Evolutionary conservation across 2,888 invertebrate genomes (phyloP), one percentile per base, ranked within the genome.

Genomic region (Dorcus parallelipipedus): DNA sequence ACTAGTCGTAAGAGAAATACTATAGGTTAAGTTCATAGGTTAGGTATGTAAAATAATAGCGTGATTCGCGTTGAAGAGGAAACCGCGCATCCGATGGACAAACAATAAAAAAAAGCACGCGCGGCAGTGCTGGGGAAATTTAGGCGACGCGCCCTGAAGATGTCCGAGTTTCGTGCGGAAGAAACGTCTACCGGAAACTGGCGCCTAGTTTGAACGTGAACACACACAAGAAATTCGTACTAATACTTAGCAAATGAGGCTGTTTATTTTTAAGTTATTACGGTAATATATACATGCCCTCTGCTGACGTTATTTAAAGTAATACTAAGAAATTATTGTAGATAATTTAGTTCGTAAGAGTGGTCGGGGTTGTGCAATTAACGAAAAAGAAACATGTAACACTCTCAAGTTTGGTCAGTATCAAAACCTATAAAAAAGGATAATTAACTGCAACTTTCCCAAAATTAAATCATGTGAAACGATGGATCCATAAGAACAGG

Each of bases 131-230:
- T 42, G 33, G 14, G 14, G 51, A n/a, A 43, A 56, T 56, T 45
- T 39, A 39, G 50, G 50, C 40, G 50, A 50, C 39, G 56, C 56
- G 56, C 56, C 20, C 56, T 56, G 56, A 56, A 56, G 50, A 56
- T 56, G 56, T 56, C 43, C 50, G 50, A 45, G 14, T 41, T 41
- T n/a, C 41, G 14, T 10, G 14, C 41, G 41, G n/a, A 14, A 14
- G 14, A 41, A 41, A 41, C 14, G 41, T 41, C 9, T 14, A 23
- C 17, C 23, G 45, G 23, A 50, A 38, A 39, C n/a, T 17, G 40
- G 40, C 39, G 40, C 50, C 38, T 39, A 39, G 40, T 17, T 17
- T 14, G 42, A 26, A 45, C 26, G 26, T 33, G 26, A 33, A 33
- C 26, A 48, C 17, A 40, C 45, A 14, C 9, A 20, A 50, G 17